These are phyloP conservation scores for Sinotaia quadrata DNA, from an alignment of 2,888 invertebrate species.

Conservation along the genomic window DNA sequence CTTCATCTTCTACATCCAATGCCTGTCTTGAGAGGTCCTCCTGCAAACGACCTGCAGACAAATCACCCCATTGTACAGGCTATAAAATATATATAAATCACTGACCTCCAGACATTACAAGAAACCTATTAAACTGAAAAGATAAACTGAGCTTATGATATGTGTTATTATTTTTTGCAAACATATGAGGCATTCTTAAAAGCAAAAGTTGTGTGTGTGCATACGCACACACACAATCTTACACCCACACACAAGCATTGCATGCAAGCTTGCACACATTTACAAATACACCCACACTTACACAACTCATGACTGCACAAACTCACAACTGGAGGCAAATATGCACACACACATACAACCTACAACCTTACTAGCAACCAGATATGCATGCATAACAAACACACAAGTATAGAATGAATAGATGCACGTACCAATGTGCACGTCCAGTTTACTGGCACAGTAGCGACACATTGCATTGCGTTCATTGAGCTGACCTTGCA, in stretches of 20 bases:
- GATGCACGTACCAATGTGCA: slow-evolving; percentile 66
- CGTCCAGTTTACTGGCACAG: slow-evolving; percentile 68
- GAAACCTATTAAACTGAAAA: too few relatives aligned
- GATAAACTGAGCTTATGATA: too few relatives aligned
- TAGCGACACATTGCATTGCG: slow-evolving; percentile 66
- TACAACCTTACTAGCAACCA: not conserved
- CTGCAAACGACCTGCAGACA: slow-evolving; percentile 65
- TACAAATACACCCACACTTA: not conserved
- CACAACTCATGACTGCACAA: too few relatives aligned
- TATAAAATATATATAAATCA: too few relatives aligned
- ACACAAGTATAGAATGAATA: not conserved
- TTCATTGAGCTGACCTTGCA: slow-evolving; percentile 69
- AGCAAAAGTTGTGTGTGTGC: too few relatives aligned
- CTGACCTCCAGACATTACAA: too few relatives aligned
- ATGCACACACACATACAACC: not conserved
- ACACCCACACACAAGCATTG: too few relatives aligned
- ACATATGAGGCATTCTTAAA: too few relatives aligned
- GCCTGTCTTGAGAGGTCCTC: slow-evolving; percentile 62
- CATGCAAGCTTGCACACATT: not conserved
- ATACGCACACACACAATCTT: too few relatives aligned
- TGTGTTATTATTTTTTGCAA: too few relatives aligned
- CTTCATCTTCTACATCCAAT: slow-evolving; percentile 68
- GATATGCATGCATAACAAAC: not conserved
- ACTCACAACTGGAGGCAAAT: too few relatives aligned
- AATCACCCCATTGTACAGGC: too few relatives aligned